Evolutionary conservation across 2,797 vertebrate genomes (phyloP), one percentile per base, ranked within the genome.

Genomic region (Zenarchopterus dispar): DNA sequence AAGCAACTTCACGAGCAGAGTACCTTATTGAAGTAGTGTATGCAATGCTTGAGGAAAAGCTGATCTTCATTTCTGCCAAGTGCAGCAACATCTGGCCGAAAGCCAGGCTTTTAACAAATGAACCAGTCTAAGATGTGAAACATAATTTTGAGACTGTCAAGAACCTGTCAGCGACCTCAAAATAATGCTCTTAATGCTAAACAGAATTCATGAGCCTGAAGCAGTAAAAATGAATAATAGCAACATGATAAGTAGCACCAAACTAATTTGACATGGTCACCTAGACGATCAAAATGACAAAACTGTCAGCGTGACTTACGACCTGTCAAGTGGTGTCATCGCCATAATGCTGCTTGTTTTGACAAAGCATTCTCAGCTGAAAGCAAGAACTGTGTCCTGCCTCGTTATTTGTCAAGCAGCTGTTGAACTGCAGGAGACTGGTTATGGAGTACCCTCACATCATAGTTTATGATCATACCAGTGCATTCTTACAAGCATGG

Each of bases 81-180:
- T 63, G 54, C 71, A 83, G 86, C 52, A 46, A 77, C 68, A 56
- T 70, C 79, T 86, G 84, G 82, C 79, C 53, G 48, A 36, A 17
- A 63, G 83, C 88, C 89, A 90, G 71, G 71, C 78, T 86, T 87
- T 89, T 87, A 90, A 86, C 77, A 49, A 84, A 88, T 87, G 82
- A 88, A 85, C 67, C 49, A 8, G 61, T 17, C 31, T 75, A 78
- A 87, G 77, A 85, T 60, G 76, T 78, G 76, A 84, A 74, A 75
- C 78, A 67, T 81, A 69, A 73, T 81, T 89, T 84, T 77, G 63
- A 81, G 81, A 80, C 78, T 80, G 84, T 88, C 83, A 79, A 57
- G 54, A 68, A 67, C 42, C 73, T 85, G 85, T 85, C 89, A 68
- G 78, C 77, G 55, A 74, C 46, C 70, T 81, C 64, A 78, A 85